Conservation (phyloP, 2,797 vertebrate species). For the Macropus fuliginosus region DNA sequence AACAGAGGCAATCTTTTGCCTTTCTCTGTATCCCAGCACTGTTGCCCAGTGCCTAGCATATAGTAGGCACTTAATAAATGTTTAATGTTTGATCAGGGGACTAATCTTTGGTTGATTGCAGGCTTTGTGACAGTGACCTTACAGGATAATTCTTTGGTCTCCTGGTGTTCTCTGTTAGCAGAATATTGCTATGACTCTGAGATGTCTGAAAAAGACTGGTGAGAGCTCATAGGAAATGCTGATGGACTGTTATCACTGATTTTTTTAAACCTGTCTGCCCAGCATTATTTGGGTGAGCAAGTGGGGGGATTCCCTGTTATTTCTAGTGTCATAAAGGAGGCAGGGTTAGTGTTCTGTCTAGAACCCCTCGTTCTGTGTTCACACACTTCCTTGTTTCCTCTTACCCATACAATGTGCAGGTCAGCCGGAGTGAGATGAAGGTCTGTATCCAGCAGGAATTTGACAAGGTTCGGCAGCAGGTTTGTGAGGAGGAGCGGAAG, state of each 20-base stretch:
- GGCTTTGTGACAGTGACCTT: not conserved
- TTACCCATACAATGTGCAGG: slow-evolving; percentile 77
- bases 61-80: not conserved
- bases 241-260: not conserved
- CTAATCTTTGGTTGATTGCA: not conserved
- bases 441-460: slow-evolving; percentile 89
- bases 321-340: not conserved
- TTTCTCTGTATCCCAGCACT: not conserved
- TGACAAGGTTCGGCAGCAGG: slow-evolving; percentile 88
- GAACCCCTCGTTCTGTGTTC: not conserved
- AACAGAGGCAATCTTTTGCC: not conserved
- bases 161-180: not conserved
- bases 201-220: not conserved
- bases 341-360: not conserved
- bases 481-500: slow-evolving; percentile 88
- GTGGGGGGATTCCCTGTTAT: not conserved
- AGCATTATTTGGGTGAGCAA: not conserved
- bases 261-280: not conserved
- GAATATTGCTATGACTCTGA: not conserved
- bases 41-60: not conserved
- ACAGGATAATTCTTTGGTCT: not conserved
- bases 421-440: slow-evolving; percentile 89
- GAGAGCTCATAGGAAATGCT: not conserved
- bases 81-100: not conserved
- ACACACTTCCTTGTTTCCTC: slow-evolving; percentile 9